Percentiles rank a stretch among this genome's conserved stretches.
Conservation (phyloP, 2,888 invertebrate species). For the Calameuta idolon region DNA sequence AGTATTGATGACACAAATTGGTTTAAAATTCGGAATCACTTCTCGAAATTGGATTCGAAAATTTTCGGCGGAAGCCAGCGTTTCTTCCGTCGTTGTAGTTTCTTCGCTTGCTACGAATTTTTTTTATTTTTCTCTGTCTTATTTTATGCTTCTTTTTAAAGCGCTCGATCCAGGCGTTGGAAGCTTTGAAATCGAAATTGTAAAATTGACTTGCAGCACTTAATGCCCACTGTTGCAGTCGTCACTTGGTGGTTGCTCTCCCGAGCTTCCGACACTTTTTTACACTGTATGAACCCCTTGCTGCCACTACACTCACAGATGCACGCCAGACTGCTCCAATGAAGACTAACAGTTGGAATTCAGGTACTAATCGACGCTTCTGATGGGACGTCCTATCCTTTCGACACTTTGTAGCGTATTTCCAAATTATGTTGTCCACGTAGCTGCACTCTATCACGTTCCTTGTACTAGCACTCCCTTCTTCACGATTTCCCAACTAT, state of each 20-base stretch:
- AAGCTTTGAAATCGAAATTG: constrained; percentile 16
- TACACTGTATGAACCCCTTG: too few relatives aligned
- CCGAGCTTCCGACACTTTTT: constrained; percentile 8
- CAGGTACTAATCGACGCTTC: too few relatives aligned
- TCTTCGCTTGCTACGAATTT: constrained; percentile 2
- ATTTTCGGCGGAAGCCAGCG: background rate
- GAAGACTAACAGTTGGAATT: too few relatives aligned
- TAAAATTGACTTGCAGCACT: constrained; percentile 14
- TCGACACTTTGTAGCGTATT: too few relatives aligned
- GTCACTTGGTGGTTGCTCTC: constrained; percentile 10
- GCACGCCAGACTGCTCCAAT: too few relatives aligned
- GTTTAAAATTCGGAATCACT: constrained; percentile 1
- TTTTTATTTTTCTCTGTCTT: background rate
- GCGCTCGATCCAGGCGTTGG: background rate
- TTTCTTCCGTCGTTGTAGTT: background rate
- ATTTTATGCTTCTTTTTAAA: background rate
- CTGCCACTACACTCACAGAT: too few relatives aligned
- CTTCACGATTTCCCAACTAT: too few relatives aligned
- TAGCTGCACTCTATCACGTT: too few relatives aligned
- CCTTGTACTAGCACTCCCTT: too few relatives aligned
- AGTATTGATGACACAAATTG: constrained; percentile 3
- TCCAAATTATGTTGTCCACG: too few relatives aligned
- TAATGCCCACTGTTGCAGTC: constrained; percentile 12
- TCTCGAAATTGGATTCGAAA: background rate
- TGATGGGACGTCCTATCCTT: too few relatives aligned